Evolutionary conservation across 2,797 vertebrate genomes (phyloP), one percentile per base, ranked within the genome.

Genomic region (Sebastes hopkinsi): DNA sequence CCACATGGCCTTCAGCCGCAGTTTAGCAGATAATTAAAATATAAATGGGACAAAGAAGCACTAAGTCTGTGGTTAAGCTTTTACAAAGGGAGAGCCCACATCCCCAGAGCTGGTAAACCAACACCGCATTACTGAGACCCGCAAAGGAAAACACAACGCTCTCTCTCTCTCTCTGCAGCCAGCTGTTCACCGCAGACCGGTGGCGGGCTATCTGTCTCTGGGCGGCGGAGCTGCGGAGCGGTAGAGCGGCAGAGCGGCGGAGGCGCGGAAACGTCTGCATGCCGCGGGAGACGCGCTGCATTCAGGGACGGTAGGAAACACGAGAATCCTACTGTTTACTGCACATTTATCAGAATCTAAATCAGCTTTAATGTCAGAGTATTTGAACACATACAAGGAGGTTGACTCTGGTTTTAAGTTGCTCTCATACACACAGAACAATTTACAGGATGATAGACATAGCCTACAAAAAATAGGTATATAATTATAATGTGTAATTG

Each of bases 21-120:
- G 94, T 96, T 96, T 96, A 96, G 93, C 96, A 73, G 95, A 96
- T 96, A 96, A 96, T 96, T 96, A 96, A 96, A 95, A 93, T 93
- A 86, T 95, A 95, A 96, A 91, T 91, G 79, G 67, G 93, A 93
- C 92, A 94, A 92, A 94, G 93, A 90, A 42, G 55, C 79, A 67
- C 75, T 92, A 93, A 95, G 88, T 85, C 91, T 54, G 60, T 22
- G 86, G 89, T 93, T 93, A 93, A 95, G 93, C 90, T 92, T 92
- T 67, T 90, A 95, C 94, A 95, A 95, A 94, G 94, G 88, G 60
- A 54, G 82, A 84, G 72, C 88, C 87, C 85, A 36, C 87, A 77
- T 92, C 90, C 89, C 90, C 92, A 83, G 81, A 92, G 92, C 93
- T 82, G 87, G 92, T 95, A 95, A 96, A 94, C 87, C 83, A 90